Percentiles rank a stretch among this genome's conserved stretches.
These are phyloP conservation scores for Halcyon malimbica DNA, from an alignment of 2,113 vertebrate genomes.

Conservation along the genomic window DNA sequence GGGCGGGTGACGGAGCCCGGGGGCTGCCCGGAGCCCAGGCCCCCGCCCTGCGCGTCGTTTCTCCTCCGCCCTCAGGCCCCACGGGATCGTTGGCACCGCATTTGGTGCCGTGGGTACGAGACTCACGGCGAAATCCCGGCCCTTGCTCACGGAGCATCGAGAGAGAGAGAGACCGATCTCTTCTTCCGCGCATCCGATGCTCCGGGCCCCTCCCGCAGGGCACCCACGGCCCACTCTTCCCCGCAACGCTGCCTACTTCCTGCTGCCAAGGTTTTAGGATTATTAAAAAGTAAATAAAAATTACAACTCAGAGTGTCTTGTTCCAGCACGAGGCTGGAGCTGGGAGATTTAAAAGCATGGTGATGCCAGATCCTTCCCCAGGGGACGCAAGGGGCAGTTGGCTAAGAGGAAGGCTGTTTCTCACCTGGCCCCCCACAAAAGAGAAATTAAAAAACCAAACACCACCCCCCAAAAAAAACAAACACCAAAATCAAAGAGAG, in stretches of 20 bases:
- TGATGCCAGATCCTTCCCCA: no score
- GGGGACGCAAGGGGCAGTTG: no score
- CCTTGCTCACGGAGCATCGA: no score
- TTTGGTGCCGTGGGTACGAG: neutral
- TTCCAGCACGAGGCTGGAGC: neutral
- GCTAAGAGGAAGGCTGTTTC: no score
- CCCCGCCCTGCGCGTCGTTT: neutral
- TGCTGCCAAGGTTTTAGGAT: fast-evolving
- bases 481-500: no score
- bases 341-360: neutral
- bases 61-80: neutral
- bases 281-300: neutral
- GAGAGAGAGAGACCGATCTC: neutral
- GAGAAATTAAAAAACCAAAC: neutral
- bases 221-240: no score
- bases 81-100: neutral
- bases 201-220: no score
- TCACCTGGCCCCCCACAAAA: no score
- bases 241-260: fast-evolving
- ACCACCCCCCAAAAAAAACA: no score
- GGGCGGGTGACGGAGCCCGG: no score
- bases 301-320: neutral
- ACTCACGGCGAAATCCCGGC: neutral
- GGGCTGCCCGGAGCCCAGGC: no score
- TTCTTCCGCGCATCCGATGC: no score